Conservation (phyloP, 2,888 invertebrate genomes). For the Meganola albula region DNA sequence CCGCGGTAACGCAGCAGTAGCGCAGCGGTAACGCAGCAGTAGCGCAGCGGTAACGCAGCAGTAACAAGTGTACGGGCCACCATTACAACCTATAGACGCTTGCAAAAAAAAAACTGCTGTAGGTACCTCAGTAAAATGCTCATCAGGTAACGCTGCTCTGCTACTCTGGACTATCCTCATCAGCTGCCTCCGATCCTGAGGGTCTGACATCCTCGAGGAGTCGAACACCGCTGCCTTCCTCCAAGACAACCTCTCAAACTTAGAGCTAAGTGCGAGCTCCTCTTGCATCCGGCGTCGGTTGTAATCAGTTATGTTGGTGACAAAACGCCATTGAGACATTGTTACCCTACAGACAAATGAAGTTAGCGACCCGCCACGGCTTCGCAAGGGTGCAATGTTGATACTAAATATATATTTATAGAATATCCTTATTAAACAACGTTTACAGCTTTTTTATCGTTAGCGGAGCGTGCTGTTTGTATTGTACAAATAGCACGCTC, state of each 20-base stretch:
- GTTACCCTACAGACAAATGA: conserved; percentile 67
- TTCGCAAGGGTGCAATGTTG: no score
- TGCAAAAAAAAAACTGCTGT: neutral
- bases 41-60: no score
- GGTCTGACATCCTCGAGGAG: conserved; percentile 82
- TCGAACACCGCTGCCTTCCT: conserved; percentile 83
- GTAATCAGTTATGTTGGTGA: conserved; percentile 85
- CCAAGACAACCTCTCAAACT: conserved; percentile 87
- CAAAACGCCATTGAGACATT: conserved; percentile 85
- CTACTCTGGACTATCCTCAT: conserved; percentile 83
- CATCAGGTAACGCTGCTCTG: conserved; percentile 84
- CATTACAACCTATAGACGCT: no score
- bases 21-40: no score
- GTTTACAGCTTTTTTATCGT: neutral
- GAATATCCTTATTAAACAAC: no score
- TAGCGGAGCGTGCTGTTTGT: no score
- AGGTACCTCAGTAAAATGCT: conserved; percentile 83
- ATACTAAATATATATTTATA: no score
- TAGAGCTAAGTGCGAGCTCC: conserved; percentile 82
- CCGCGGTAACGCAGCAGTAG: no score
- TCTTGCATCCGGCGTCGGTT: conserved; percentile 85
- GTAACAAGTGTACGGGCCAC: no score
- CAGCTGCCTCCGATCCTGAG: conserved; percentile 81
- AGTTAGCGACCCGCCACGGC: no score
- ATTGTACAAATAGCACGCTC: no score